Conservation (phyloP, 1,140 invertebrate genomes). For the Drosophila chauvacae region DNA sequence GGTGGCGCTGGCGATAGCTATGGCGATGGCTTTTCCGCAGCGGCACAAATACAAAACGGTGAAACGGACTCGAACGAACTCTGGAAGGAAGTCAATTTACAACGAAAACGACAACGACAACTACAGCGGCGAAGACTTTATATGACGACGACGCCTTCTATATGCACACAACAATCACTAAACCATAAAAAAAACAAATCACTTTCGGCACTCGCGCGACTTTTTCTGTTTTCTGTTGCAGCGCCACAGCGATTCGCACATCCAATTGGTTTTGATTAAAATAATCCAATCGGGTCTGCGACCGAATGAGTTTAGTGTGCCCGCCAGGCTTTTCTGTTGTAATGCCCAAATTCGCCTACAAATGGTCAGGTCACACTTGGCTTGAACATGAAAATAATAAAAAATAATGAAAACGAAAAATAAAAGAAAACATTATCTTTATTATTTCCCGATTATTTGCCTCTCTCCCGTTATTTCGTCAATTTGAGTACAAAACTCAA, state of each 20-base stretch:
- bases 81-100: conserved; percentile 4
- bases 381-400: background rate
- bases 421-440: too few species aligned
- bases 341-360: background rate
- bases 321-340: background rate
- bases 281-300: conserved; percentile 11
- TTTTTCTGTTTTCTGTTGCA: conserved; percentile 3
- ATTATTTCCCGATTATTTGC: too few species aligned
- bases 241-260: conserved; percentile 10
- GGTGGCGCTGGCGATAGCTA: background rate
- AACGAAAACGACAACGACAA: background rate
- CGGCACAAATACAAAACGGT: conserved; percentile 16
- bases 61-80: conserved; percentile 6
- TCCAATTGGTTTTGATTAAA: conserved; percentile 21
- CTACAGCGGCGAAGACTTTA: background rate
- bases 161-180: conserved; percentile 26
- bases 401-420: background rate
- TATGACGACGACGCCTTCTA: conserved; percentile 3
- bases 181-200: conserved; percentile 35
- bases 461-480: too few species aligned
- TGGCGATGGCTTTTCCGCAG: conserved; percentile 18
- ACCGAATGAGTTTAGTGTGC: background rate
- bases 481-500: background rate
- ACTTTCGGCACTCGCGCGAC: conserved; percentile 23
- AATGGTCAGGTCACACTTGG: background rate